A percentile compares a stretch with the other conserved stretches of the same genome.
phyloP scores from a whole-genome alignment of 2,797 vertebrate genomes.

The Takifugu ocellatus region DNA sequence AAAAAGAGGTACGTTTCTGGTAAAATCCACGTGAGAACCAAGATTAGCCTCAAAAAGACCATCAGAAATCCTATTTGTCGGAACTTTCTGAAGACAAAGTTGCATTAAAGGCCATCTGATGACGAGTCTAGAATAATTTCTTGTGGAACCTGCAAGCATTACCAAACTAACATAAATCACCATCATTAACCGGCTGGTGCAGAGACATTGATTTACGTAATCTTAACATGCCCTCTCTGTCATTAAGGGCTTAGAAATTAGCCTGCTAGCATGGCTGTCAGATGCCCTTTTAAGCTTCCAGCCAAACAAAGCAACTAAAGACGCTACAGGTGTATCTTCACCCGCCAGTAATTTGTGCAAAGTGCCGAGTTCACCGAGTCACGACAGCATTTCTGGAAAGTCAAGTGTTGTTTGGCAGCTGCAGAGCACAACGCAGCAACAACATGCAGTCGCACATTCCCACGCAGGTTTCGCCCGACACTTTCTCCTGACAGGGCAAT shows the following conservation, averaged over 20 bases:
- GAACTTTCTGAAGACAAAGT: too few species aligned
- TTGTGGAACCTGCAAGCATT: too few species aligned
- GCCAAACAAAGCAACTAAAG: background rate
- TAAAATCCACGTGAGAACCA: too few species aligned
- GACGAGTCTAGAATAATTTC: too few species aligned
- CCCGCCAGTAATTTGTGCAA: background rate
- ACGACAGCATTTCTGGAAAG: slow-evolving; percentile 12
- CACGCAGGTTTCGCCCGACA: slow-evolving; percentile 52
- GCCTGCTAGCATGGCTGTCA: background rate
- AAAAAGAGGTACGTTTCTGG: too few species aligned
- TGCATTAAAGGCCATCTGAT: too few species aligned
- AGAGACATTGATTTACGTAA: slow-evolving; percentile 1
- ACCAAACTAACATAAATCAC: background rate
- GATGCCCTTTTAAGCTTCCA: background rate
- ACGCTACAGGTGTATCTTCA: slow-evolving; percentile 1
- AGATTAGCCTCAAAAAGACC: too few species aligned
- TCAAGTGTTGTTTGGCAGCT: slow-evolving; percentile 13
- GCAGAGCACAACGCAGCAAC: slow-evolving; percentile 9
- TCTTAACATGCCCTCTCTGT: slow-evolving; percentile 6
- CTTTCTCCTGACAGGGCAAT: slow-evolving; percentile 35
- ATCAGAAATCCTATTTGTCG: too few species aligned
- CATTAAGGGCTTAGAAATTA: slow-evolving; percentile 22
- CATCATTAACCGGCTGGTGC: background rate
- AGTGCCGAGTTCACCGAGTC: background rate
- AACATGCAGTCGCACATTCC: slow-evolving; percentile 44